These are phyloP conservation scores for Electrona antarctica DNA, from an alignment of 2,113 vertebrate species.

Conservation along the genomic window DNA sequence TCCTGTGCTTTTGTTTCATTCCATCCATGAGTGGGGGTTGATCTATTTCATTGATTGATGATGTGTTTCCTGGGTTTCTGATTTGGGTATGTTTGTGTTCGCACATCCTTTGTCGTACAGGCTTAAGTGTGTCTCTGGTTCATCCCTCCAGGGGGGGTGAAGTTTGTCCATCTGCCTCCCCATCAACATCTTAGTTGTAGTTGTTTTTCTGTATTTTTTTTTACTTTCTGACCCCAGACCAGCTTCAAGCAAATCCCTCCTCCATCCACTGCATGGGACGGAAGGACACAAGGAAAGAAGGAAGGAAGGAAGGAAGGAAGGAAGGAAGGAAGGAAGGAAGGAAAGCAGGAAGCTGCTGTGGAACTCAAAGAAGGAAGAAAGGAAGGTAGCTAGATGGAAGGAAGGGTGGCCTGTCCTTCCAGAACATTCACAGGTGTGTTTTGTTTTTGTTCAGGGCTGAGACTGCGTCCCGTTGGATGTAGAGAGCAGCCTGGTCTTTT, in stretches of 20 bases:
- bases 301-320: constrained; percentile 41
- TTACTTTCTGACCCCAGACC: constrained; percentile 11
- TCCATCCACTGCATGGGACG: constrained; percentile 44
- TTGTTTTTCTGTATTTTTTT: too few relatives aligned
- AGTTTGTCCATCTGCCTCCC: neutral
- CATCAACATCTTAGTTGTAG: neutral
- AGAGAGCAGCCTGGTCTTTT: constrained; percentile 85
- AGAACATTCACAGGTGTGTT: neutral
- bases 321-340: constrained; percentile 38
- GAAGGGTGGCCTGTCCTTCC: neutral
- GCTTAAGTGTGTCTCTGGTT: neutral
- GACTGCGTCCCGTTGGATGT: constrained; percentile 88
- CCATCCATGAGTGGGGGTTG: too few relatives aligned
- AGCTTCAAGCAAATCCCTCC: constrained; percentile 26
- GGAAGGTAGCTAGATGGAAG: too few relatives aligned
- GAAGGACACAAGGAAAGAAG: constrained; percentile 48
- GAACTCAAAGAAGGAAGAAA: too few relatives aligned
- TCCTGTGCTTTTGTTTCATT: neutral
- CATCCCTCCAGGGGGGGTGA: neutral
- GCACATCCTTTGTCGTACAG: neutral
- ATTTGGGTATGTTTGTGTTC: neutral
- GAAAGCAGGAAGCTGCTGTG: neutral
- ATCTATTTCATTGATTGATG: constrained; percentile 7
- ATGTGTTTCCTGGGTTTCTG: constrained; percentile 20
- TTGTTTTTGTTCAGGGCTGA: constrained; percentile 74